Percentiles rank a stretch among this genome's conserved stretches.
Conservation (phyloP, 2,797 vertebrate genomes). For the Acrocephalus scirpaceus region DNA sequence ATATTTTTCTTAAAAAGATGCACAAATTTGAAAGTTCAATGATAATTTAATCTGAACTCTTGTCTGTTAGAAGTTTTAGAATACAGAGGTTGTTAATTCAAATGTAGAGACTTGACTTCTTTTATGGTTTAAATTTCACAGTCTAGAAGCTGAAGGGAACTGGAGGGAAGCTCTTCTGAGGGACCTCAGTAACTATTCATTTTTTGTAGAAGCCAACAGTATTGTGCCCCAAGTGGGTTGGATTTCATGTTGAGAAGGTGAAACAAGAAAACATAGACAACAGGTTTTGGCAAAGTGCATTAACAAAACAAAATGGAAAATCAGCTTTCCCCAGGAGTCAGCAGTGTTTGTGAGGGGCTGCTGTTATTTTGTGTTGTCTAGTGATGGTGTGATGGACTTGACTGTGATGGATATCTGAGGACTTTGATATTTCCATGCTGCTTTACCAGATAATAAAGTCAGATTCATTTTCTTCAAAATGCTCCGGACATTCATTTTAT, state of each 20-base stretch:
- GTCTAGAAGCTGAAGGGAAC: background rate
- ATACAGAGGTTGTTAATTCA: background rate
- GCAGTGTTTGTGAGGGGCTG: background rate
- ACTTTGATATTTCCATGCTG: background rate
- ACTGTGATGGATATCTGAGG: background rate
- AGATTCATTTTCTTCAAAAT: background rate
- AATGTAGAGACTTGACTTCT: background rate
- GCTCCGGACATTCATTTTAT: rapidly evolving
- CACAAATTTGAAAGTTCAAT: background rate
- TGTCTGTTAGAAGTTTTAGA: background rate
- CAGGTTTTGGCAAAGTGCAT: background rate
- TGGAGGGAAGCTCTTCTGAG: background rate
- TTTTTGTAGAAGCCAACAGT: background rate
- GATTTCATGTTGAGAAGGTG: background rate
- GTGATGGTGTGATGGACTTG: background rate
- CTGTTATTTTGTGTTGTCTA: background rate
- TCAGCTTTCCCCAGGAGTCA: background rate
- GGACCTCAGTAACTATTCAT: background rate
- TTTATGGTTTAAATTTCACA: background rate
- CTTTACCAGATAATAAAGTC: background rate
- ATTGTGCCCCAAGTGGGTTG: background rate
- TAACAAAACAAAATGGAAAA: background rate
- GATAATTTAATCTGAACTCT: background rate
- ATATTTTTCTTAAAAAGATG: background rate
- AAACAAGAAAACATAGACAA: background rate